Conservation (phyloP, 35 echinoderm and acorn worm species). For the Anneissia japonica region DNA sequence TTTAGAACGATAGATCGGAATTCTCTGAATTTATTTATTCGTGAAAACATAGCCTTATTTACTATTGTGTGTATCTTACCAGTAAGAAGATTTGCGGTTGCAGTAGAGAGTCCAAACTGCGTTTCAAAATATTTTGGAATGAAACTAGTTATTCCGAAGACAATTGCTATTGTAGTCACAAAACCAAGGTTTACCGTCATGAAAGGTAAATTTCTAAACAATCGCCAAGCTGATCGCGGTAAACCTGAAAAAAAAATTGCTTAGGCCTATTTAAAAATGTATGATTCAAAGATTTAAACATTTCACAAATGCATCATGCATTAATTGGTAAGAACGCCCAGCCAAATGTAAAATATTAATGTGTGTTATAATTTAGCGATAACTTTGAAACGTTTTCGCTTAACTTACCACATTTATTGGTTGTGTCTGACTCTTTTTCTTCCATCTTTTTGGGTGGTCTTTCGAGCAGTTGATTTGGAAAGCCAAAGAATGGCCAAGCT, state of each 20-base stretch:
- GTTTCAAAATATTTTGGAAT: conserved; percentile 20
- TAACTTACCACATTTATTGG: background rate
- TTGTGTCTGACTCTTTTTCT: background rate
- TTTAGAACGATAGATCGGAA: too few relatives aligned
- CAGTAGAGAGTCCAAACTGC: conserved; percentile 12
- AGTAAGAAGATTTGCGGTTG: conserved; percentile 18
- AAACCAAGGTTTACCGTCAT: conserved; percentile 4
- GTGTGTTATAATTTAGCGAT: too few relatives aligned
- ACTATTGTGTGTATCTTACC: background rate
- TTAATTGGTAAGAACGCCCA: too few relatives aligned
- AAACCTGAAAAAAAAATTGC: background rate
- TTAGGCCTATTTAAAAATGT: too few relatives aligned
- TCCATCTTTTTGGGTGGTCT: background rate
- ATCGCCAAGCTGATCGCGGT: background rate
- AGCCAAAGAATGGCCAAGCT: background rate
- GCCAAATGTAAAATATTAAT: too few relatives aligned
- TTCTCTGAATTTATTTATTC: too few relatives aligned
- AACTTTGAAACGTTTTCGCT: too few relatives aligned
- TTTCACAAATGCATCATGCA: too few relatives aligned
- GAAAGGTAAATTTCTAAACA: background rate
- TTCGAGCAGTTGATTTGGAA: background rate
- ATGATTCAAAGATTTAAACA: too few relatives aligned
- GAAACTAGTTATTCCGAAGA: conserved; percentile 4
- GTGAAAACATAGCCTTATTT: too few relatives aligned
- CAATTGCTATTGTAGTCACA: background rate